Conservation (phyloP, 2,797 vertebrate species). For the Bovichtus variegatus region DNA sequence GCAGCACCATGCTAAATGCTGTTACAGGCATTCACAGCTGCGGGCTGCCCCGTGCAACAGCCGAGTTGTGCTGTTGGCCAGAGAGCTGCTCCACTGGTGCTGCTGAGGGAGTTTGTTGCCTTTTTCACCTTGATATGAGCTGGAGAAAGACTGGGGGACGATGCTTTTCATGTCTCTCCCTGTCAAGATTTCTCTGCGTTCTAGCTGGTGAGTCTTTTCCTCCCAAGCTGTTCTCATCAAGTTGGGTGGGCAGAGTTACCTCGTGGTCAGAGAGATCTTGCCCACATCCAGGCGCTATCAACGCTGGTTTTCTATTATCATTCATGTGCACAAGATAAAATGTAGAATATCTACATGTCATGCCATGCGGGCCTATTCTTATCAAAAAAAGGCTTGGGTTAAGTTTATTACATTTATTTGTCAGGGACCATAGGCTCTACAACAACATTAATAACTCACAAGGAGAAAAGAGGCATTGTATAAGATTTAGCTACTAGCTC, state of each 20-base stretch:
- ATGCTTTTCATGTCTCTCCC: slow-evolving; percentile 39
- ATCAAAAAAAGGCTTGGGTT: not conserved
- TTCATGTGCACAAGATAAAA: not conserved
- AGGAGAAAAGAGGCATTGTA: no score
- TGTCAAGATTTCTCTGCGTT: slow-evolving; percentile 40
- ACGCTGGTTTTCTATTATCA: not conserved
- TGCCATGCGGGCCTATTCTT: not conserved
- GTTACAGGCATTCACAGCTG: slow-evolving; percentile 41
- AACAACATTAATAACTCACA: no score
- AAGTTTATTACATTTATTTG: no score
- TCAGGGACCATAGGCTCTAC: no score
- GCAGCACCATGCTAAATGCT: slow-evolving; percentile 27
- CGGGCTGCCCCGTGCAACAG: slow-evolving; percentile 8
- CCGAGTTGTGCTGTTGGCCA: slow-evolving; percentile 16
- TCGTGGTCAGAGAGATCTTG: not conserved
- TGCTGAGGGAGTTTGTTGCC: slow-evolving; percentile 34
- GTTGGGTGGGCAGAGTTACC: slow-evolving; percentile 1
- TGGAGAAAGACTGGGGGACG: slow-evolving; percentile 37
- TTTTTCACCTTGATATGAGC: slow-evolving; percentile 60
- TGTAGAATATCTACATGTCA: not conserved
- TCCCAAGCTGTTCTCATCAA: slow-evolving; percentile 17
- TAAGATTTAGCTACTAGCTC: no score
- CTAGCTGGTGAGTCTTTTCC: slow-evolving; percentile 16
- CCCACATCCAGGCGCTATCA: not conserved
- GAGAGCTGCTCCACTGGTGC: slow-evolving; percentile 32